Evolutionary conservation across 1,140 invertebrate species (phyloP).

Genomic region (Zaprionus taronus): DNA sequence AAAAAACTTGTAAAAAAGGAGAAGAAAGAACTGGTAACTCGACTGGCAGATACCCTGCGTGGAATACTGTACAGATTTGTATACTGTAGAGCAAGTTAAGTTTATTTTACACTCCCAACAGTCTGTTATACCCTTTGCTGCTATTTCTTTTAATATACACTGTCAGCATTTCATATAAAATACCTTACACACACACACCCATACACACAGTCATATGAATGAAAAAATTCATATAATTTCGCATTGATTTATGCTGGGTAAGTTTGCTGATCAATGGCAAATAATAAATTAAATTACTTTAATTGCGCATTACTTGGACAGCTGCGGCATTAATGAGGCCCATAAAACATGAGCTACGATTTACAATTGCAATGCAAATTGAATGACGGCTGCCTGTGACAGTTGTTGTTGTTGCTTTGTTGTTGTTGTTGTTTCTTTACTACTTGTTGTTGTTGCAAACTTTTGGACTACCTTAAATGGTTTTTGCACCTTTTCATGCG

Average conservation of each 20-base stretch:
- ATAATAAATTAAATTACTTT: conserved; percentile 82
- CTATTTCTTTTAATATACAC: not conserved
- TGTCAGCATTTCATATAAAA: conserved; percentile 72
- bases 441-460: not conserved
- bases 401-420: conserved; percentile 29
- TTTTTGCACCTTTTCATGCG: conserved; percentile 13
- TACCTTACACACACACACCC: not conserved
- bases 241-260: conserved; percentile 68
- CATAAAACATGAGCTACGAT: conserved; percentile 65
- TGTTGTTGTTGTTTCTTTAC: conserved; percentile 11
- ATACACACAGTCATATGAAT: conserved; percentile 8
- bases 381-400: conserved; percentile 65
- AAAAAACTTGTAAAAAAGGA: not conserved
- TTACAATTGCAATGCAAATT: conserved; percentile 65
- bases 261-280: conserved; percentile 80
- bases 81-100: not conserved
- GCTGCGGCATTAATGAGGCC: conserved; percentile 56
- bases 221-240: conserved; percentile 51
- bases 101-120: not conserved
- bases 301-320: conserved; percentile 69
- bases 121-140: not conserved
- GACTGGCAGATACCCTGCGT: not conserved
- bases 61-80: too few species aligned
- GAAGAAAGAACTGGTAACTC: fast-evolving
- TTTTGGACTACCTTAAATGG: conserved; percentile 43